These are phyloP conservation scores for Strigamia maritima DNA, from an alignment of 2,888 invertebrate genomes.

Conservation along the genomic window DNA sequence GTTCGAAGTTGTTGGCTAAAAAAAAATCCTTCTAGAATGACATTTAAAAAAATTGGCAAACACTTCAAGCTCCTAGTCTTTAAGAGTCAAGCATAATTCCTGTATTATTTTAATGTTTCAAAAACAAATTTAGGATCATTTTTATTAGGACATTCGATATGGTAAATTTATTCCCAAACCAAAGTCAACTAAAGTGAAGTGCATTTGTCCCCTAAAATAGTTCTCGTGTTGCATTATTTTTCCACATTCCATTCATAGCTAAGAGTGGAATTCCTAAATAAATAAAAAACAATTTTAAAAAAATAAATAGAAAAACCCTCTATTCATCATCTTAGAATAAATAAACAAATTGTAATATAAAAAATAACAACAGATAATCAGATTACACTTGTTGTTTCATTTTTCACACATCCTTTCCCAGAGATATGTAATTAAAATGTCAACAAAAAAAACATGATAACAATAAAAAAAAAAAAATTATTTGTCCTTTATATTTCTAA, in stretches of 20 bases:
- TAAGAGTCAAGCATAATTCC: neutral
- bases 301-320: neutral
- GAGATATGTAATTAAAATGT: neutral
- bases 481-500: neutral
- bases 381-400: conserved; percentile 8
- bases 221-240: neutral
- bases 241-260: conserved; percentile 13
- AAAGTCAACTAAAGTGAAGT: neutral
- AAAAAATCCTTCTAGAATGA: neutral
- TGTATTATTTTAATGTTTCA: neutral
- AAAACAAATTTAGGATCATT: neutral
- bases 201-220: neutral
- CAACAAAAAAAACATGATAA: neutral
- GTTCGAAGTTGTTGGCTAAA: too few species aligned
- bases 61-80: neutral
- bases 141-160: conserved; percentile 4
- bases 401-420: neutral
- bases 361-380: neutral
- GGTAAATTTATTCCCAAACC: neutral
- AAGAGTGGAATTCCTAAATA: neutral
- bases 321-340: too few species aligned
- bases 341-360: neutral
- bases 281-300: neutral
- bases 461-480: too few species aligned
- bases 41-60: neutral